A percentile compares a stretch with the other conserved stretches of the same genome.
Evolutionary conservation across 2,888 invertebrate species (phyloP).

Genomic region (Alloplasta piceator): DNA sequence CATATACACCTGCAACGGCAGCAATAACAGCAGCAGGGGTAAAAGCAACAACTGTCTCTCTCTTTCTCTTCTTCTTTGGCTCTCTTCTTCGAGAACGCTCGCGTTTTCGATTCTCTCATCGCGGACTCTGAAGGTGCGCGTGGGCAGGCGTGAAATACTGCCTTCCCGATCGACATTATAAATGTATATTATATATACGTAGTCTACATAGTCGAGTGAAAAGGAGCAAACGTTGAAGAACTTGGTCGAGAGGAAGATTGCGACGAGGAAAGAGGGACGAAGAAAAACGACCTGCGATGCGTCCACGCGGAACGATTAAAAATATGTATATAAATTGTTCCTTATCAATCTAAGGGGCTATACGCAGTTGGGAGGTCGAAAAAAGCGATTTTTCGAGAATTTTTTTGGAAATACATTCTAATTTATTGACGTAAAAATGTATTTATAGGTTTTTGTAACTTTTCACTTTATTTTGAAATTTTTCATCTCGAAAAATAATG

Average conservation of each 20-base stretch:
- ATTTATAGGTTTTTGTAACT: no score
- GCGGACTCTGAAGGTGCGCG: slow-evolving; percentile 68
- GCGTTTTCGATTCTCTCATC: slow-evolving; percentile 27
- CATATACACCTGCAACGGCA: no score
- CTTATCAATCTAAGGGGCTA: no score
- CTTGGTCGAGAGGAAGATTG: slow-evolving; percentile 27
- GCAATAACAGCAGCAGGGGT: slow-evolving; percentile 53
- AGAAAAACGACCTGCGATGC: slow-evolving; percentile 66
- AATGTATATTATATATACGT: slow-evolving; percentile 69
- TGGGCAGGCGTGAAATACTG: slow-evolving; percentile 79
- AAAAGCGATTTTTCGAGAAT: no score
- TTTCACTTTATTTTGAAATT: no score
- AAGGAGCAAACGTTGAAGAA: slow-evolving; percentile 2
- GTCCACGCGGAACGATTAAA: slow-evolving; percentile 72
- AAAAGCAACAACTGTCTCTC: slow-evolving; percentile 52
- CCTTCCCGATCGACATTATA: slow-evolving; percentile 70
- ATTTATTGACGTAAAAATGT: no score
- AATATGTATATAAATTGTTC: no score
- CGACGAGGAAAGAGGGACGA: slow-evolving; percentile 29
- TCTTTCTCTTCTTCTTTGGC: slow-evolving; percentile 16
- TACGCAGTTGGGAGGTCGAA: no score
- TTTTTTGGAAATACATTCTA: no score
- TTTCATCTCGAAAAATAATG: no score
- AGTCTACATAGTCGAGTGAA: neutral
- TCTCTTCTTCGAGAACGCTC: slow-evolving; percentile 14